These are phyloP conservation scores for Myotis lucifugus DNA, from an alignment of 2,113 vertebrate species.

Conservation along the genomic window DNA sequence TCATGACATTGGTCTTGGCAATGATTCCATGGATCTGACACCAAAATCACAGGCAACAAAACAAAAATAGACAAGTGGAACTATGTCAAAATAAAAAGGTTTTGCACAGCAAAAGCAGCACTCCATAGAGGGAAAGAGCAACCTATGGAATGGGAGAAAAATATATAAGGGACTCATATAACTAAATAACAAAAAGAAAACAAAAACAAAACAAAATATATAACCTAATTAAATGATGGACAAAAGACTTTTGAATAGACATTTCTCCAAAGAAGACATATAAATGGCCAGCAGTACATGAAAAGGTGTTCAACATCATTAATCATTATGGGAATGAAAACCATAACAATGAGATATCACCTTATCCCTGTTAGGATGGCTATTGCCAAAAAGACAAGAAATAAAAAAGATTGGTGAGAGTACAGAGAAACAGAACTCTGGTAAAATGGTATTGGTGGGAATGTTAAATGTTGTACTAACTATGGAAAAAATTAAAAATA, in stretches of 20 bases:
- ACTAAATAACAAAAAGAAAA: not conserved
- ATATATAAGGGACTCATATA: not conserved
- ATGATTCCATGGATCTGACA: not conserved
- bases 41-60: not conserved
- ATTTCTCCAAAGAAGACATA: not conserved
- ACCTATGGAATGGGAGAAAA: not conserved
- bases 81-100: not conserved
- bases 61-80: not conserved
- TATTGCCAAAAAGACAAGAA: not conserved
- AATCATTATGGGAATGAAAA: not conserved
- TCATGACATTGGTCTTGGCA: not conserved
- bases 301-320: not conserved
- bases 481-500: not conserved
- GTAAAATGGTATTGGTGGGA: not conserved
- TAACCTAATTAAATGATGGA: not conserved
- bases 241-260: not conserved
- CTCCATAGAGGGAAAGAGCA: not conserved
- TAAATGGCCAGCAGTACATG: not conserved
- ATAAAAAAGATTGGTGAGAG: not conserved
- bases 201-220: not conserved
- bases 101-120: not conserved
- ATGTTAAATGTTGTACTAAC: not conserved
- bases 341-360: not conserved
- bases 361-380: not conserved
- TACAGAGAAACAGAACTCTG: not conserved